A percentile compares a stretch with the other conserved stretches of the same genome.
Conservation (phyloP, 2,797 vertebrate species). For the Gastrophryne carolinensis region DNA sequence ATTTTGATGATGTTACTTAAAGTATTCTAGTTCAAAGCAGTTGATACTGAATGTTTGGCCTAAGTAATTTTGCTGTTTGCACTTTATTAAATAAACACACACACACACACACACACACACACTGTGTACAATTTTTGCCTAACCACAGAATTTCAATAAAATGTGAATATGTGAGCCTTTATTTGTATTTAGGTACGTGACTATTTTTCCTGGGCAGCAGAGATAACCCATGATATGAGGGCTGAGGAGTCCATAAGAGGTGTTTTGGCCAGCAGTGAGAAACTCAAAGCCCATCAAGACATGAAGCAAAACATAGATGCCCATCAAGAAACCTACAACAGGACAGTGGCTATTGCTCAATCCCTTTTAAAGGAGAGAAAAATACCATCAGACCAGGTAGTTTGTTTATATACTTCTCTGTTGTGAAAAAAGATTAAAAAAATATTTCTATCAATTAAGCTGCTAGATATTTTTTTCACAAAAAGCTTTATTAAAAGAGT, state of each 20-base stretch:
- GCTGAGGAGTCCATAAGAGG: conserved; percentile 76
- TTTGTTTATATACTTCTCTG: neutral
- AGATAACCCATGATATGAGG: conserved; percentile 72
- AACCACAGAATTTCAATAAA: too few relatives aligned
- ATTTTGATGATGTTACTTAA: too few relatives aligned
- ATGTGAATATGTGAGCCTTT: neutral
- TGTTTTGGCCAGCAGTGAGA: conserved; percentile 68
- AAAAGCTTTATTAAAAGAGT: too few relatives aligned
- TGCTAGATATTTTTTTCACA: too few relatives aligned
- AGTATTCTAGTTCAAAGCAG: too few relatives aligned
- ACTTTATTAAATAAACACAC: too few relatives aligned
- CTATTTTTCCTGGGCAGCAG: conserved; percentile 77
- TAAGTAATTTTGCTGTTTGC: too few relatives aligned
- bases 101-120: too few relatives aligned
- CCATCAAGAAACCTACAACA: conserved; percentile 68
- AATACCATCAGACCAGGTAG: conserved; percentile 69
- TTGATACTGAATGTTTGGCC: too few relatives aligned
- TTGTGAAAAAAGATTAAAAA: too few relatives aligned
- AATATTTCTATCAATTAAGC: too few relatives aligned
- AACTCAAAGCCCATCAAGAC: conserved; percentile 75
- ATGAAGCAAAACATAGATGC: conserved; percentile 79
- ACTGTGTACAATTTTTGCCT: too few relatives aligned
- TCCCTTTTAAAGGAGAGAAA: conserved; percentile 65
- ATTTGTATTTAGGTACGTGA: conserved; percentile 71
- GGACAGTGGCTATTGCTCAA: conserved; percentile 69